Base-by-base conservation (phyloP, 2,797 vertebrate genomes). In the Takifugu ocellatus region DNA sequence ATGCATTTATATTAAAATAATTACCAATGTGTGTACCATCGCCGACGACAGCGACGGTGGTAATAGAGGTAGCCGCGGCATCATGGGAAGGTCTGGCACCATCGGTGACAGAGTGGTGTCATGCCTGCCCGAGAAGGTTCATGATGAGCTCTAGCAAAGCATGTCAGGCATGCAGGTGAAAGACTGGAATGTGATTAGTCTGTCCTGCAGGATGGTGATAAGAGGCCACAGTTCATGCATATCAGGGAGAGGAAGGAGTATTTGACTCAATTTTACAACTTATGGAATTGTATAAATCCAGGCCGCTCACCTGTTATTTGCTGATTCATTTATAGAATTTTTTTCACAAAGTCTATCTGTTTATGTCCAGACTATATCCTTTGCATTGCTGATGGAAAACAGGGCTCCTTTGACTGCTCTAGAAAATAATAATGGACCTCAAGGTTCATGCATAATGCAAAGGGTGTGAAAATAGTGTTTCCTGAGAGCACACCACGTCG, bases 141-240 rank as follows among this genome's bases (percentile, higher is more conserved):
- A 78, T 88, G 83, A 78, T 71, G 82, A 84, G 86, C 84, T 81
- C 82, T 81, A 83, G 83, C 84, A 83, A 87, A 88, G 89, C 83
- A 89, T 86, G 83, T 85, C 83, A 86, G 86, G 84, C 84, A 85
- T 86, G 88, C 87, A 90, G 89, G 90, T 91, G 88, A 90, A 88
- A 86, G 82, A 87, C 84, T 86, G 84, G 79, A 87, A 86, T 85
- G 86, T 89, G 90, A 92, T 91, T 90, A 90, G 86, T 79, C 87
- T 70, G 85, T 89, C 89, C 91, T 92, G 91, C 89, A 78, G 83
- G 79, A 77, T 72, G 74, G 84, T 77, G 91, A 92, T 92, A 92
- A 91, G 88, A 79, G 85, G 70, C 87, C 84, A 79, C 79, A 85
- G 88, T 89, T 89, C 82, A 84, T 84, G 81, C 89, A 82, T 78